These are phyloP conservation scores for Kuschelorhynchus macadamiae DNA, from an alignment of 2,888 invertebrate species.

Conservation along the genomic window DNA sequence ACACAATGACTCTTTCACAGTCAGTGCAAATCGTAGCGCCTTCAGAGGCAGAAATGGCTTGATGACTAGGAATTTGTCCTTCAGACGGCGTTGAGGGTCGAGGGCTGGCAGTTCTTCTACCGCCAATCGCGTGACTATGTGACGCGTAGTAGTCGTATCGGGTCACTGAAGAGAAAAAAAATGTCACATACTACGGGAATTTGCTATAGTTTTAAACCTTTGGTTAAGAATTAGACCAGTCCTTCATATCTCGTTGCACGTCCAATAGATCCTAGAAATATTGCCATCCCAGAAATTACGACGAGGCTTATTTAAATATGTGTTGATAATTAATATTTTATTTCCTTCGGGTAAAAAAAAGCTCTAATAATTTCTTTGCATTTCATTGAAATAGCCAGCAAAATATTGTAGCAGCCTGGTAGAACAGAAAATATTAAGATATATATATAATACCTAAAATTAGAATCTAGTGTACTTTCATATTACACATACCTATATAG, in stretches of 20 bases:
- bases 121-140: slow-evolving; percentile 83
- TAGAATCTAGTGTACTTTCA: no score
- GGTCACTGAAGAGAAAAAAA: slow-evolving; percentile 60
- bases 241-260: neutral
- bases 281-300: slow-evolving; percentile 5
- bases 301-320: no score
- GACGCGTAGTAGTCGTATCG: slow-evolving; percentile 78
- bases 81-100: slow-evolving; percentile 59
- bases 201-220: no score
- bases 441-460: no score
- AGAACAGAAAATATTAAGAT: no score
- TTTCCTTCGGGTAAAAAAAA: no score
- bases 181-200: neutral
- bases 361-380: no score
- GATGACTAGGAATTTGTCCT: slow-evolving; percentile 54
- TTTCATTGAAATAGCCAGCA: no score
- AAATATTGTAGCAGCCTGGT: no score
- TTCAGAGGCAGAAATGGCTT: slow-evolving; percentile 65
- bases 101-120: slow-evolving; percentile 75
- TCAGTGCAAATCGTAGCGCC: slow-evolving; percentile 82
- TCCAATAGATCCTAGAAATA: neutral
- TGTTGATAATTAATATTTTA: no score
- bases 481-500: no score
- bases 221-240: no score
- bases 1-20: slow-evolving; percentile 91